Base-by-base conservation (phyloP, 2,888 invertebrate species). In the Plagodis dolabraria region DNA sequence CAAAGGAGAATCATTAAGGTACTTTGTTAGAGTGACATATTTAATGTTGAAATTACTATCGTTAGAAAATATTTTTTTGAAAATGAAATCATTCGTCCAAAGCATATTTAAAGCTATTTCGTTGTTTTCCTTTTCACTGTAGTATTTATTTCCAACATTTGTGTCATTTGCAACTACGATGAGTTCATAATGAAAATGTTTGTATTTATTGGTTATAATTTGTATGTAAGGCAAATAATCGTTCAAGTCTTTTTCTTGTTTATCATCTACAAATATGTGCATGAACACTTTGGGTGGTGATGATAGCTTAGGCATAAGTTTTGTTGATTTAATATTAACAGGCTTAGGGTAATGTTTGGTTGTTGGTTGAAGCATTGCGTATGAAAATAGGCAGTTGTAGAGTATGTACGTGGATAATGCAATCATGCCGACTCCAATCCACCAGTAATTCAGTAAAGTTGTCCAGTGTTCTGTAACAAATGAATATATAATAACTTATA, bases 351-450 rank as follows among this genome's bases (percentile, higher is more conserved):
- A 70, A 55, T 69, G 77, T 38, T 63, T 51, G 11, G 77, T 62
- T 12, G 71, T 64, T 5, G 76, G 57, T 35, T 88, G 83, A 42
- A 85, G 53, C 51, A 81, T 66, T 42, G 83, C 75, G 50, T 87
- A 81, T 54, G 84, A 76, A 58, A 84, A 72, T 33, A 87, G 62
- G 54, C 76, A 82, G 57, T 87, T 91, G 64, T 91, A 92, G 52
- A 89, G 70, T n/a, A 91, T 69, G 40, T 91, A 85, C 12, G 85
- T 80, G 42, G 79, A 75, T 42, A 92, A 62, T 11, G 79, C 81
- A 53, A 91, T 79, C 87, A 91, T 90, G 42, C 80, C 85, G 67
- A 91, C 65, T 59, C 80, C 86, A 65, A 88, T 74, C 89, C 90
- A 92, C 87, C 85, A 89, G 65, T 86, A 88, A 5, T 76, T 73